Conservation (phyloP, 2,113 vertebrate genomes). For the Mormyrus iriodes region DNA sequence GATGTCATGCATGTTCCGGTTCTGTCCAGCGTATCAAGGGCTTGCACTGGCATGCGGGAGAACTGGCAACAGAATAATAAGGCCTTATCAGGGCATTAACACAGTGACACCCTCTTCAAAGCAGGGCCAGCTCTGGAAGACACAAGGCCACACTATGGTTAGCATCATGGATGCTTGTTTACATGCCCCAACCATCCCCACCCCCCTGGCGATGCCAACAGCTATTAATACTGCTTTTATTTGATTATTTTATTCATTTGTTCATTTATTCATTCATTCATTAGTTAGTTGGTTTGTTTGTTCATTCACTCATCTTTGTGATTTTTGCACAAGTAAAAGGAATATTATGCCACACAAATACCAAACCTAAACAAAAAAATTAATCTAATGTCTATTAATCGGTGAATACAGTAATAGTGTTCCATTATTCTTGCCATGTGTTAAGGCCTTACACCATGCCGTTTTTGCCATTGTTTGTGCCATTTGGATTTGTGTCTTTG, state of each 20-base stretch:
- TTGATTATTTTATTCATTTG: background rate
- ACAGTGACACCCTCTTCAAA: constrained; percentile 45
- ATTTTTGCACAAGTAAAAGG: background rate
- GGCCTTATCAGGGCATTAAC: constrained; percentile 70
- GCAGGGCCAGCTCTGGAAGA: constrained; percentile 59
- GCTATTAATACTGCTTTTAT: background rate
- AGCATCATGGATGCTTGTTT: constrained; percentile 26
- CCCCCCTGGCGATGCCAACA: background rate
- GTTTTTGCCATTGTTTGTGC: background rate
- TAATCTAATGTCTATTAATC: background rate
- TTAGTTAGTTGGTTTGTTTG: too few relatives aligned
- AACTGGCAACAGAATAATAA: constrained; percentile 58
- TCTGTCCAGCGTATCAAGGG: constrained; percentile 61
- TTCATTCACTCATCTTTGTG: background rate
- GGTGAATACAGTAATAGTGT: background rate
- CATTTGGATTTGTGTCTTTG: background rate
- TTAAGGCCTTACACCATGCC: background rate
- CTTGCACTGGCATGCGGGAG: constrained; percentile 68
- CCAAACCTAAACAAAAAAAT: background rate
- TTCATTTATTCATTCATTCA: background rate
- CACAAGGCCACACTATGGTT: constrained; percentile 44
- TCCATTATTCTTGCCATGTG: too few relatives aligned
- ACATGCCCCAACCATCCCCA: background rate
- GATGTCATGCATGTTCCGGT: constrained; percentile 47
- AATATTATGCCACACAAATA: background rate